Conservation (phyloP, 1,140 invertebrate genomes). For the Rhopalosiphum padi region DNA sequence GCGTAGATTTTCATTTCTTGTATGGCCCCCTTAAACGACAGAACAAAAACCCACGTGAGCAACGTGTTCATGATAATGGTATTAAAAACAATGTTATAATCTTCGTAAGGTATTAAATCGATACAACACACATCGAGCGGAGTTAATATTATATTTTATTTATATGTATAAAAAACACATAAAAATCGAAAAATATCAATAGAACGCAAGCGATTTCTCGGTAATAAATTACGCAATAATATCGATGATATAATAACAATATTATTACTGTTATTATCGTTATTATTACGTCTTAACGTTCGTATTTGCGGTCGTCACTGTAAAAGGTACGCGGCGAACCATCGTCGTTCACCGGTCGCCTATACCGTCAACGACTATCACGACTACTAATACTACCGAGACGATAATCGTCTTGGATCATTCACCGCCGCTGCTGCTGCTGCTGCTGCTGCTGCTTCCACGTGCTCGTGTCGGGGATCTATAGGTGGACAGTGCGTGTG, state of each 20-base stretch:
- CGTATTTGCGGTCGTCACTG: background rate
- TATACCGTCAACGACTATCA: background rate
- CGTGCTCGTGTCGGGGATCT: background rate
- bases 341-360: background rate
- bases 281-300: background rate
- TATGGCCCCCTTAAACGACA: slow-evolving; percentile 75
- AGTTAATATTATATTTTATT: too few species aligned
- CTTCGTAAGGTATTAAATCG: background rate
- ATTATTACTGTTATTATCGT: background rate
- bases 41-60: slow-evolving; percentile 46
- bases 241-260: background rate
- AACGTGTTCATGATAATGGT: slow-evolving; percentile 29
- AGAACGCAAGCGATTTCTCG: background rate
- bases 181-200: background rate
- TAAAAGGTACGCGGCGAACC: background rate
- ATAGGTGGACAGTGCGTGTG: background rate
- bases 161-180: background rate
- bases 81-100: background rate
- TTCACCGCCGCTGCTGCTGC: background rate
- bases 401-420: slow-evolving; percentile 20
- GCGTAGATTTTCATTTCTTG: slow-evolving; percentile 77
- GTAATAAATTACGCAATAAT: background rate
- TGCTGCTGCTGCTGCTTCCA: slow-evolving; percentile 24
- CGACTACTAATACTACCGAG: background rate
- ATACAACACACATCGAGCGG: too few species aligned